Conservation (phyloP, 2,797 vertebrate species). For the Amniataba percoides region DNA sequence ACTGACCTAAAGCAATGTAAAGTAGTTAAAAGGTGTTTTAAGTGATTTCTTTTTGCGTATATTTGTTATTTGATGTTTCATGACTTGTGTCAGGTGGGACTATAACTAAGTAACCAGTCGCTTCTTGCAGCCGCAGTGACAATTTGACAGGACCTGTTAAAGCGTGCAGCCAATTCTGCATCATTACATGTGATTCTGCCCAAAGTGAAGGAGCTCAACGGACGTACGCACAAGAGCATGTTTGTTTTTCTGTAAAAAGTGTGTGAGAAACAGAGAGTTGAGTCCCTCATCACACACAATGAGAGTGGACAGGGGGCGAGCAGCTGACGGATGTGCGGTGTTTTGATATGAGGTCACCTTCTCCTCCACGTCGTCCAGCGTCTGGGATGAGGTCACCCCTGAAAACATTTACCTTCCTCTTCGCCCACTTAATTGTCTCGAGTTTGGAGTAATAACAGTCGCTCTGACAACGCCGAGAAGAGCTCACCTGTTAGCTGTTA, state of each 20-base stretch:
- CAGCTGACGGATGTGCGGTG: slow-evolving; percentile 7
- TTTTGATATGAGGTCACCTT: slow-evolving; percentile 47
- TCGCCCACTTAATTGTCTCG: slow-evolving; percentile 3
- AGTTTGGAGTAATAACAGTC: slow-evolving; percentile 22
- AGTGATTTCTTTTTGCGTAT: not conserved
- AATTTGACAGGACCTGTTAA: not conserved
- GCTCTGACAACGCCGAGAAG: slow-evolving; percentile 3
- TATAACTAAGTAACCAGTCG: not conserved
- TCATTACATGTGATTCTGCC: not conserved
- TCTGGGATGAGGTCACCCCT: slow-evolving; percentile 41
- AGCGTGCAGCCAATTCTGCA: not conserved
- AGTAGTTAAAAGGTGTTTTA: not conserved
- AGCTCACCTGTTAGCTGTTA: slow-evolving; percentile 7
- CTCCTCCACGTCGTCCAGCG: not conserved
- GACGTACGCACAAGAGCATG: not conserved
- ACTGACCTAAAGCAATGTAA: not conserved
- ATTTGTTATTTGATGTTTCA: not conserved
- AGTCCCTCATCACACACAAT: not conserved
- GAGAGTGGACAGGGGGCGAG: not conserved
- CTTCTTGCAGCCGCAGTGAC: not conserved
- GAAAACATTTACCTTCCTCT: slow-evolving; percentile 52
- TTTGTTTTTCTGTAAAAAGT: not conserved
- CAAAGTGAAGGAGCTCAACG: no score
- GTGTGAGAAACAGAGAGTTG: not conserved
- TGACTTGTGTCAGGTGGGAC: not conserved